These are phyloP conservation scores for Pipistrellus nathusii DNA, from an alignment of 2,797 vertebrate genomes.

Conservation along the genomic window DNA sequence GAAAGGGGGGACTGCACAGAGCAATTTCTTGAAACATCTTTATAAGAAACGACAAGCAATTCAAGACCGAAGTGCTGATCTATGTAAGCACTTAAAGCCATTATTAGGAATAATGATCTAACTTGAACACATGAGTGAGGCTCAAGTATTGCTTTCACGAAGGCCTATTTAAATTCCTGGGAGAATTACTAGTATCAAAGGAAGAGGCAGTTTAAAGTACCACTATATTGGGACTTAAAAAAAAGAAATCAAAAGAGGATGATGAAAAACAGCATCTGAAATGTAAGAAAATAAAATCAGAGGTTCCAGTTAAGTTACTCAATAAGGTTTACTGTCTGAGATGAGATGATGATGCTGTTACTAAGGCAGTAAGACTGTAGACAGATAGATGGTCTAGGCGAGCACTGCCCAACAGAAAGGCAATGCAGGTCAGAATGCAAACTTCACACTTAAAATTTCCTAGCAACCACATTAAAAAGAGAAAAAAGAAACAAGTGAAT, in stretches of 20 bases:
- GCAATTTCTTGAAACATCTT: slow-evolving; percentile 81
- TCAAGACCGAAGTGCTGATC: slow-evolving; percentile 83
- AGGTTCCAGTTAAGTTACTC: slow-evolving; percentile 65
- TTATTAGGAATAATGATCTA: slow-evolving; percentile 88
- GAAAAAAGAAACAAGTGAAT: background rate
- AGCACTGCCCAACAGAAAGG: background rate
- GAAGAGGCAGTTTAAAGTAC: slow-evolving; percentile 82
- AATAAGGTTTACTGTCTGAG: background rate
- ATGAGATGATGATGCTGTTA: background rate
- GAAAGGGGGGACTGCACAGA: slow-evolving; percentile 70
- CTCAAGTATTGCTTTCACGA: slow-evolving; percentile 82
- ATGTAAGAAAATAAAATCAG: slow-evolving; percentile 80
- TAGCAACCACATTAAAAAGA: background rate
- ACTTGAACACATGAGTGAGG: slow-evolving; percentile 85
- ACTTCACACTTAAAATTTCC: background rate
- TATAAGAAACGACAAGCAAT: slow-evolving; percentile 87
- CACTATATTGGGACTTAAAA: background rate
- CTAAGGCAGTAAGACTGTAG: background rate
- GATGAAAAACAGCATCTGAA: slow-evolving; percentile 83
- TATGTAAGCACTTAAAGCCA: slow-evolving; percentile 87
- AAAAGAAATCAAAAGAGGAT: slow-evolving; percentile 70
- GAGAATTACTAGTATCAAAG: slow-evolving; percentile 85
- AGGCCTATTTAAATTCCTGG: slow-evolving; percentile 86
- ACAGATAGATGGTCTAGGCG: background rate
- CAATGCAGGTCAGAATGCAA: background rate